Evolutionary conservation across 2,888 invertebrate species (phyloP), one percentile per base, ranked within the genome.

Genomic region (Gymnosoma rotundatum): DNA sequence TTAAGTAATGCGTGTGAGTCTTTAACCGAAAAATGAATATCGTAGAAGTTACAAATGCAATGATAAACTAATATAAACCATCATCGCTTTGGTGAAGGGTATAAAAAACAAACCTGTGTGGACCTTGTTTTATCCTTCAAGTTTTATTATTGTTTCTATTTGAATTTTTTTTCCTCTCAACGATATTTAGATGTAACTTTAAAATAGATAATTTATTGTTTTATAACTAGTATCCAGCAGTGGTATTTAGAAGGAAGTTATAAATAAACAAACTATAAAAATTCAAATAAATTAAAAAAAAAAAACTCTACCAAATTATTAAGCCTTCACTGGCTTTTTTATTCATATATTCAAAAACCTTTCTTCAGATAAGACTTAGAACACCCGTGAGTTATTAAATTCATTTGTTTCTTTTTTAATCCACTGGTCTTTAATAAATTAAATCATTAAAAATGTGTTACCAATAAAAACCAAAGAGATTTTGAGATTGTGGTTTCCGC

Each of bases 401-500:
- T 20, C 61, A 72, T 61, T 74, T 63, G 1, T 42, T 32, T 32
- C 25, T 32, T 32, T 50, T 38, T 3, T 16, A 18, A 25, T 45
- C 14, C 36, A 21, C 36, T 67, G 25, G 25, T 38, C 56, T 52
- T 48, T 69, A 61, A 25, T 64, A n/a, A 21, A 54, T 63, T 36
- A 63, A 61, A 56, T 54, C 16, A 9, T 63, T 32, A 45, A 20
- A 64, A 56, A 10, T 50, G 42, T 42, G 42, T 21, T 32, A 32
- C 32, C 7, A 32, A 32, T 32, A 10, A 48, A 9, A 54, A 10
- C 64, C 38, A 38, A 66, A 12, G 54, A 45, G 14, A 67, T 61
- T 84, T 72, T 61, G 18, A 78, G 81, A 74, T 78, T 84, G 84
- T 84, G 84, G 84, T 84, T 84, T 84, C 84, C 84, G 84, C 70